phyloP scores from a whole-genome alignment of 2,888 invertebrate species.

The Eupithecia centaureata region DNA sequence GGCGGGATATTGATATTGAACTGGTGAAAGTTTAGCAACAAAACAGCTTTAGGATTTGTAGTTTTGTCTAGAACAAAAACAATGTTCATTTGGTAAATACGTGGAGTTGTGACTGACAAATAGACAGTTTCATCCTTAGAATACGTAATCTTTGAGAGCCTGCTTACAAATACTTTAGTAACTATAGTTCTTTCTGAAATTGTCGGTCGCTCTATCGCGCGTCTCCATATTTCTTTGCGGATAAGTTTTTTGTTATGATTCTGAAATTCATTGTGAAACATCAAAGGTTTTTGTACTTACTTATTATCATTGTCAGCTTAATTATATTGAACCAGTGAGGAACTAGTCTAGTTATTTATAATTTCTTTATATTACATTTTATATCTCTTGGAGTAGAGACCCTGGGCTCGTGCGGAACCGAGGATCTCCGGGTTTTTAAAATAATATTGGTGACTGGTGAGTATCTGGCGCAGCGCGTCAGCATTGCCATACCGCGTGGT shows the following conservation, averaged over 20 bases:
- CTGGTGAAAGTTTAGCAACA: conserved; percentile 15
- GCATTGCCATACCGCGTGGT: too few relatives aligned
- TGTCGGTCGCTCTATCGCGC: too few relatives aligned
- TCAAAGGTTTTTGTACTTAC: too few relatives aligned
- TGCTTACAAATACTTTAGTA: neutral
- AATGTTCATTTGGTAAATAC: neutral
- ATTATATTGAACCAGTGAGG: too few relatives aligned
- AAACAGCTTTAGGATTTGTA: conserved; percentile 6
- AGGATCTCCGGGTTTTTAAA: too few relatives aligned
- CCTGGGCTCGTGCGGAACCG: too few relatives aligned
- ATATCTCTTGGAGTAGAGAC: too few relatives aligned
- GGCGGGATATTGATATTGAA: conserved; percentile 29
- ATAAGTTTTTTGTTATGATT: neutral
- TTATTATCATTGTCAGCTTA: too few relatives aligned
- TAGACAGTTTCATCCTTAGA: neutral
- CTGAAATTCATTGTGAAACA: neutral
- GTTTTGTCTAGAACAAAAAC: conserved; percentile 5
- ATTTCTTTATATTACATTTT: too few relatives aligned
- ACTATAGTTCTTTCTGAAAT: too few relatives aligned
- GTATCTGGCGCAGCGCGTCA: too few relatives aligned
- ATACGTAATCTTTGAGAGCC: neutral
- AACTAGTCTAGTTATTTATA: neutral
- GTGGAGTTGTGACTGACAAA: neutral
- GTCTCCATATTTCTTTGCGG: neutral
- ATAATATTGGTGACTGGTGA: too few relatives aligned